Evolutionary conservation across 2,888 invertebrate genomes (phyloP).

Genomic region (Achlya flavicornis): DNA sequence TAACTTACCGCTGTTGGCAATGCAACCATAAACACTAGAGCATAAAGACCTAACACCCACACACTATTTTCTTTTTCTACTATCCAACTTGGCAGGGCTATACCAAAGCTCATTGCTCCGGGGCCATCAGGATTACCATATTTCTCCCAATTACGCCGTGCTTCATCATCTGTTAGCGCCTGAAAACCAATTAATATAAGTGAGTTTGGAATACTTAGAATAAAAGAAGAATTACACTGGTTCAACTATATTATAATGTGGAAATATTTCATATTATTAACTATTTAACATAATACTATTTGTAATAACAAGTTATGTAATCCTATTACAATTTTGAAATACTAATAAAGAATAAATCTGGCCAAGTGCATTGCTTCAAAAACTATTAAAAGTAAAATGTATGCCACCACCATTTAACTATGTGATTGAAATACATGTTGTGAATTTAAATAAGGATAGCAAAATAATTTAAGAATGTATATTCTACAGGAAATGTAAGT

Average conservation of each 20-base stretch:
- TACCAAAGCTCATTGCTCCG: slow-evolving; percentile 99
- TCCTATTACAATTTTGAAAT: no score
- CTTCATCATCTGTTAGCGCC: slow-evolving; percentile 98
- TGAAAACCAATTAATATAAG: slow-evolving; percentile 44
- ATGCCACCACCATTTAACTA: not conserved
- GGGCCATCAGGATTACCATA: slow-evolving; percentile 99
- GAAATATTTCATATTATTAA: no score
- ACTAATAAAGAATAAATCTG: no score
- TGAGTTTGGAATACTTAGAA: no score
- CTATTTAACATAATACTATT: no score
- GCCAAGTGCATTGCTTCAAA: no score
- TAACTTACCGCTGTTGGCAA: slow-evolving; percentile 90
- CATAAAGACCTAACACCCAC: slow-evolving; percentile 98
- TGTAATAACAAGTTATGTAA: no score
- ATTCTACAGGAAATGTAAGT: not conserved
- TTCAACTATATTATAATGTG: no score
- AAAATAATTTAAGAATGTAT: slow-evolving; percentile 13
- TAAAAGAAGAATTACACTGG: no score
- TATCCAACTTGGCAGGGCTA: slow-evolving; percentile 99
- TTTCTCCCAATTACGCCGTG: slow-evolving; percentile 98
- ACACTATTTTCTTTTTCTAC: slow-evolving; percentile 99
- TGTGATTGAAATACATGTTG: slow-evolving; percentile 4
- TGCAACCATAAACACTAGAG: slow-evolving; percentile 98
- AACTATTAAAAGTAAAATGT: no score
- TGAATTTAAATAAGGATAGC: slow-evolving; percentile 1